Evolutionary conservation across 2,888 invertebrate genomes (phyloP), one percentile per base, ranked within the genome.

Genomic region (Xestia sexstrigata): DNA sequence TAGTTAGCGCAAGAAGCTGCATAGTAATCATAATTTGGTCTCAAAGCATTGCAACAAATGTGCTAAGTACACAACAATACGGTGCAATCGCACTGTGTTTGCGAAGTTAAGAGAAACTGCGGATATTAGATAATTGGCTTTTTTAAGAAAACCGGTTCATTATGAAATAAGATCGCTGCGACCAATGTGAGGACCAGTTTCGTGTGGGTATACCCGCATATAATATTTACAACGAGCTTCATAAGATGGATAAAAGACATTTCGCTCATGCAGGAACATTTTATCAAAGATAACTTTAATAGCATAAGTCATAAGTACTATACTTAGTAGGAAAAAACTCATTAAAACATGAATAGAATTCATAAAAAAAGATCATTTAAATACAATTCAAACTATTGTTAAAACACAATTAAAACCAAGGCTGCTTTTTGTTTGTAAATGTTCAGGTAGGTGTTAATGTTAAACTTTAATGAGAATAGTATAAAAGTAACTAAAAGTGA

Each of bases 41-140:
- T 68, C 63, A 39, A 55, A 65, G 45, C 72, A 58, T 82, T 52
- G 76, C 58, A 75, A 72, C 55, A 45, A 73, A 76, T 74, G 66
- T 60, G 63, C 63, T 82, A 79, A 82, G 70, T 76, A 78, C 74
- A 76, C 23, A 69, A 78, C 70, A 71, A 82, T 78, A 74, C 72
- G 66, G 66, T 39, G 45, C 42, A 42, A 79, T 70, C 79, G 79
- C 81, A 78, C 67, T 81, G 81, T 67, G 58, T 72, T 78, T 81
- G 74, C 67, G 30, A 35, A 85, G 65, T 45, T 45, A 30, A 83
- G 86, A 86, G 90, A 89, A 89, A 90, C 76, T 55, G 71, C 87
- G 88, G 88, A 88, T 82, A 84, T 91, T 89, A 89, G 86, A 86
- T 91, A 89, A 90, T 90, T 79, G 30, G 47, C 30, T 35, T 72